Percentiles rank a stretch among this genome's conserved stretches.
Conservation (phyloP, 2,113 vertebrate species). For the Aptenodytes forsteri region DNA sequence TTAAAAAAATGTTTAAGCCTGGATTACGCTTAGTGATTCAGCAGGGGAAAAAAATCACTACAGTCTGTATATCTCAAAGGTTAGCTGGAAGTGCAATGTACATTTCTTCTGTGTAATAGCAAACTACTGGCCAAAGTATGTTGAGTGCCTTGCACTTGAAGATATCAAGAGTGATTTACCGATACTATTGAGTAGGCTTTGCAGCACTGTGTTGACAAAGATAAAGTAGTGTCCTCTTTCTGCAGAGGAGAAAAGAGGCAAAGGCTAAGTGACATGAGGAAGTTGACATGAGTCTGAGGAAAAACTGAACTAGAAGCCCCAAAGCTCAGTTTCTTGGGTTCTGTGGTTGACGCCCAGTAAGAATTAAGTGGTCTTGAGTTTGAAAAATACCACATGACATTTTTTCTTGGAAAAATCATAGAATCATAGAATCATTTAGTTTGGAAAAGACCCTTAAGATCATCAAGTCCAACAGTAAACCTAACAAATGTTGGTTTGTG, state of each 20-base stretch:
- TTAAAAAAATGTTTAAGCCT: not conserved
- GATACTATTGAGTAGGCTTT: not conserved
- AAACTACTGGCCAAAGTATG: not conserved
- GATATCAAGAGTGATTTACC: not conserved
- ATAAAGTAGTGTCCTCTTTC: not conserved
- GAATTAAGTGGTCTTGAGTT: not conserved
- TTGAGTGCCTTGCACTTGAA: not conserved
- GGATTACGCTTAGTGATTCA: not conserved
- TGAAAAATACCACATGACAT: not conserved
- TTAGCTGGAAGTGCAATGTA: not conserved
- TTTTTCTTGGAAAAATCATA: not conserved
- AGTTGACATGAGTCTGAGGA: not conserved
- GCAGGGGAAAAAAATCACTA: not conserved
- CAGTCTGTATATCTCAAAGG: not conserved
- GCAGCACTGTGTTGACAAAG: not conserved
- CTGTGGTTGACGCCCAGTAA: not conserved
- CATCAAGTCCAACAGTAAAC: not conserved
- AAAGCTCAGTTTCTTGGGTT: not conserved
- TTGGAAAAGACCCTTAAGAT: not conserved
- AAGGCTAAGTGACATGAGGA: not conserved
- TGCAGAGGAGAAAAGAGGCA: not conserved
- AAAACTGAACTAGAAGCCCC: not conserved
- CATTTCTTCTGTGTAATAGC: not conserved
- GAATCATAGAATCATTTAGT: not conserved
- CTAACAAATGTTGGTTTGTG: not conserved